Evolutionary conservation across 64 coral and sea anemone species (phyloP), one percentile per base, ranked within the genome.

Genomic region (Astreopora myriophthalma): DNA sequence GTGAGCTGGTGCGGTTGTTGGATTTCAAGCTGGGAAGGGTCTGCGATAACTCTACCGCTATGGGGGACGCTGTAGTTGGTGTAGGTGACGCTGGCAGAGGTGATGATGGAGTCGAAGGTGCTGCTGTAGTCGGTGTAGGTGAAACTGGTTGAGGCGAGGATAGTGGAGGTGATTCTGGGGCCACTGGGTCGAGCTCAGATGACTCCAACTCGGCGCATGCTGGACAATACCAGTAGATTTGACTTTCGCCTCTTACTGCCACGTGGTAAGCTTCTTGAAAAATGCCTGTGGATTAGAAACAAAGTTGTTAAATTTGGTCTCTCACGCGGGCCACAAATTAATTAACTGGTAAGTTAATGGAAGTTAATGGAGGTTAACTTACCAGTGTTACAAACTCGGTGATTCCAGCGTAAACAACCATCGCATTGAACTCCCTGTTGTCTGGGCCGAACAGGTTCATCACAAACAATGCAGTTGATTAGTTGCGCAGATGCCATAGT

Each of bases 341-440:
- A 71, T 28, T 30, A 71, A 71, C 68, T 30, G 68, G 68, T 71
- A 32, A 71, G 42, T 46, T 46, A 71, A 71, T 71, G 26, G 68
- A 71, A 71, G 42, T 46, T 46, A 71, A 71, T 71, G 26, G 68
- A 71, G 27, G 6, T 71, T 71, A 30, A 71, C 68, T 71, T 71
- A 71, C 68, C 68, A 71, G 68, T 71, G 29, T 71, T 71, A 71
- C 68, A 71, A 32, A 71, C 25, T 71, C 68, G 29, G 29, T 31
- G 68, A 32, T 32, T 71, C 68, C 68, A 71, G 23, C 26, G 29
- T 71, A 10, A 71, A 71, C 68, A 71, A 32, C 68, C 0, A 4
- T 71, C 68, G 42, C 42, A 46, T 46, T 46, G 42, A 46, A 46
- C 42, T 46, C 42, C 42, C 42, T 46, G 42, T 6, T 32, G 68